Conservation (phyloP, 2,797 vertebrate species). For the Diglossa cyanea region DNA sequence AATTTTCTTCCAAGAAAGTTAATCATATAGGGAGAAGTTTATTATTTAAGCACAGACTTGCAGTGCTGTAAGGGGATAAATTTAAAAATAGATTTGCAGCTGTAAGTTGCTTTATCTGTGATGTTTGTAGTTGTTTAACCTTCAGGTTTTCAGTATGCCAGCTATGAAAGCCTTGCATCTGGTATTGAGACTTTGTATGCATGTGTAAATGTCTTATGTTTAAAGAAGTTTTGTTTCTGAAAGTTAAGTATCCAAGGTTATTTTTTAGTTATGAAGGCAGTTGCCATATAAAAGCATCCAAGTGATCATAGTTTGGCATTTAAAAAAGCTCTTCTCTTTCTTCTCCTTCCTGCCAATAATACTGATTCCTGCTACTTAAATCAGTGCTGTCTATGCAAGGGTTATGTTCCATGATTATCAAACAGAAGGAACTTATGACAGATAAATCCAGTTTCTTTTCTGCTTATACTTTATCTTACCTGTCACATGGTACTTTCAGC, state of each 20-base stretch:
- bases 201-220: not conserved
- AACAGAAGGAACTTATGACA: conserved; percentile 36
- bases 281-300: conserved; percentile 1
- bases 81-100: conserved; percentile 4
- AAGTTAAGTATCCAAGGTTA: not conserved
- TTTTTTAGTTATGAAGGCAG: not conserved
- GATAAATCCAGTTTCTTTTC: conserved; percentile 20
- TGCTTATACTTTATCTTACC: conserved; percentile 9
- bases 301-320: conserved; percentile 5
- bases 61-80: not conserved
- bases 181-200: not conserved
- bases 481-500: conserved; percentile 28
- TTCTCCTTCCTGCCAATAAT: not conserved
- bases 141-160: not conserved
- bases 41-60: not conserved
- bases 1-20: not conserved
- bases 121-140: not conserved
- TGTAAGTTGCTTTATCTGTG: not conserved
- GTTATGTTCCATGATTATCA: conserved; percentile 36
- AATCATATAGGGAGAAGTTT: not conserved
- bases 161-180: not conserved
- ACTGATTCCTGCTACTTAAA: conserved; percentile 15
- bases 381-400: not conserved
- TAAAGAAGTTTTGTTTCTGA: not conserved
- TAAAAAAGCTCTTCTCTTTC: conserved; percentile 14